Conservation (phyloP, 1,140 invertebrate genomes). For the Gonioctena quinquepunctata region DNA sequence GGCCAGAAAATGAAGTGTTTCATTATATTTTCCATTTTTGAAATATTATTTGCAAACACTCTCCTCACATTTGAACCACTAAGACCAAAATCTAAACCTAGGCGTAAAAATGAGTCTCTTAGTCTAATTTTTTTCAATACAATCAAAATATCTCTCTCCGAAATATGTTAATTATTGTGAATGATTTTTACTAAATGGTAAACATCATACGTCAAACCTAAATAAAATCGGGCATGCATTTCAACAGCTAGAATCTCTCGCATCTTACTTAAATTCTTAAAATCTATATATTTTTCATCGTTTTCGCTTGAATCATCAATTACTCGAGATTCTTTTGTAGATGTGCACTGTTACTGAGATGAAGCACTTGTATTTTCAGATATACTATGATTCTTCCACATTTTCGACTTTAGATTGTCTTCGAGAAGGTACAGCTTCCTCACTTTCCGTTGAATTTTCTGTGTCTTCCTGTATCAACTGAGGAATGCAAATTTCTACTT, state of each 20-base stretch:
- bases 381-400: background rate
- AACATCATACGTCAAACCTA: constrained; percentile 1
- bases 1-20: too few species aligned
- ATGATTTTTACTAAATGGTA: background rate
- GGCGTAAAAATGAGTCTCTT: too few species aligned
- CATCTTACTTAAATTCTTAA: background rate
- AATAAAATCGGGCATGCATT: constrained; percentile 2
- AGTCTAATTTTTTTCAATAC: background rate
- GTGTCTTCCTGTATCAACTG: background rate
- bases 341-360: background rate
- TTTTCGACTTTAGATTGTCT: background rate
- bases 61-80: too few species aligned
- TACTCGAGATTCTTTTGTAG: background rate
- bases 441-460: background rate
- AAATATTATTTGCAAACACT: too few species aligned
- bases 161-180: background rate
- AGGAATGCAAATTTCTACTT: background rate
- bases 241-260: background rate
- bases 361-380: background rate
- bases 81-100: too few species aligned
- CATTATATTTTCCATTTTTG: too few species aligned
- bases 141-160: background rate
- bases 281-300: background rate
- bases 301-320: background rate
- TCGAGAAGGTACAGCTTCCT: background rate